Base-by-base conservation (phyloP, 2,113 vertebrate genomes). In the Erinaceus europaeus region DNA sequence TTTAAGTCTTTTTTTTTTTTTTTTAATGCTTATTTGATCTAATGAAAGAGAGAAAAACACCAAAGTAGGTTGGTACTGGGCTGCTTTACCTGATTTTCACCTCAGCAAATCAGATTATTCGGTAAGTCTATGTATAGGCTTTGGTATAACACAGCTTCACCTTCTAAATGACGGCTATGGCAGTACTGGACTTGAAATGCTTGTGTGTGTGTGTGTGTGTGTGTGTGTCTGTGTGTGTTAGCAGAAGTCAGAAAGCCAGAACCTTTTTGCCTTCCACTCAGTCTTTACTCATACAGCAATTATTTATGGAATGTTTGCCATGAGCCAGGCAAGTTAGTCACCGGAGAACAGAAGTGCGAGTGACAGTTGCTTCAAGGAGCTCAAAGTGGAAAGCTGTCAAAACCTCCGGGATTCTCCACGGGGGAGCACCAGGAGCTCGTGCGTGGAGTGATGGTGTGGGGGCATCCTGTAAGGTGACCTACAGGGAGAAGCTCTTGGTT, bases 81-180 rank as follows among this genome's bases (percentile, higher is more conserved):
- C n/a, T n/a, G 64, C 8, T 77, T 86, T 77, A 76, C 85, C 78
- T 77, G 64, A 46, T 71, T 75, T 91, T 74, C 72, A 20, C 74
- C 65, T 83, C 34, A 80, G 62, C 29, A 90, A 69, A n/a, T 59
- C 59, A 61, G 10, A 91, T 82, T 38, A 27, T 74, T 88, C 62
- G n/a, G 32, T n/a, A n/a, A 1, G 2, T 69, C 4, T 57, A 0
- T 87, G 1, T 62, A 36, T 80, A 55, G 27, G 15, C 38, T 86
- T 86, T 73, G n/a, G 44, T 77, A 67, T 84, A 77, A 20, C 32
- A 67, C 4, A 42, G 9, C 69, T 72, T 85, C 5, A 38, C 67
- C 80, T 52, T 85, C 32, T 84, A 46, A 81, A 44, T 42, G 46
- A 9, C 55, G 18, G 80, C 25, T 82, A 36, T 69, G 78, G 18